Percentiles rank a stretch among this genome's conserved stretches.
Evolutionary conservation across 2,888 invertebrate species (phyloP).

Genomic region (Agriopis marginaria): DNA sequence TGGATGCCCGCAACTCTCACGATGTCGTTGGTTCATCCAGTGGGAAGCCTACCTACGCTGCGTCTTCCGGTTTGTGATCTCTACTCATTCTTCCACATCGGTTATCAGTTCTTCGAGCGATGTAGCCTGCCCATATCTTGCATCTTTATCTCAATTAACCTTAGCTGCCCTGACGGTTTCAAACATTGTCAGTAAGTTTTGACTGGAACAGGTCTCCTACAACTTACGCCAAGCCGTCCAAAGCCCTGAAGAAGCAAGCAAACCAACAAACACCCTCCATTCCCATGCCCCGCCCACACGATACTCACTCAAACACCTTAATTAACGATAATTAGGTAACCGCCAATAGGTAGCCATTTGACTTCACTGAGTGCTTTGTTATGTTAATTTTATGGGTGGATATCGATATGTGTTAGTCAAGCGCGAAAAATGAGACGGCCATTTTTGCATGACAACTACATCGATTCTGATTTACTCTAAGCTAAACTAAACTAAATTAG

Average conservation of each 20-base stretch:
- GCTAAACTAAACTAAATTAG: no score
- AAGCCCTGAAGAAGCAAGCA: conserved; percentile 25
- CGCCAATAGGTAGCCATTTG: conserved; percentile 57
- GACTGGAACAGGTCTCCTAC: neutral
- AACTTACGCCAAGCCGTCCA: conserved; percentile 34
- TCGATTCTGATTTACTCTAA: no score
- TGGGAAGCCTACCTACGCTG: no score
- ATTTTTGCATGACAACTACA: conserved; percentile 25
- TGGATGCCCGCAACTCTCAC: no score
- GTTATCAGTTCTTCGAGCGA: no score
- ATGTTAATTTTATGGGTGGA: conserved; percentile 26
- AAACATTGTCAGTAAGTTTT: neutral
- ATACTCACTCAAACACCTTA: conserved; percentile 49
- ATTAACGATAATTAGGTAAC: conserved; percentile 61
- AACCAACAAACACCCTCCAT: conserved; percentile 46
- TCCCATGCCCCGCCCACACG: conserved; percentile 74
- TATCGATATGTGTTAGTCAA: conserved; percentile 5
- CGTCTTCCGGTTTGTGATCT: no score
- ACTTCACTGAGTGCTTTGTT: conserved; percentile 12
- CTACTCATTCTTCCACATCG: no score
- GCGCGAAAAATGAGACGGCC: conserved; percentile 19
- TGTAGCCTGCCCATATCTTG: no score
- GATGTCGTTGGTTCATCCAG: no score
- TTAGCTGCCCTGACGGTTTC: no score
- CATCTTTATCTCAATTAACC: no score